Evolutionary conservation across 1,140 invertebrate species (phyloP), one percentile per base, ranked within the genome.

Genomic region (Lanistes nyassanus): DNA sequence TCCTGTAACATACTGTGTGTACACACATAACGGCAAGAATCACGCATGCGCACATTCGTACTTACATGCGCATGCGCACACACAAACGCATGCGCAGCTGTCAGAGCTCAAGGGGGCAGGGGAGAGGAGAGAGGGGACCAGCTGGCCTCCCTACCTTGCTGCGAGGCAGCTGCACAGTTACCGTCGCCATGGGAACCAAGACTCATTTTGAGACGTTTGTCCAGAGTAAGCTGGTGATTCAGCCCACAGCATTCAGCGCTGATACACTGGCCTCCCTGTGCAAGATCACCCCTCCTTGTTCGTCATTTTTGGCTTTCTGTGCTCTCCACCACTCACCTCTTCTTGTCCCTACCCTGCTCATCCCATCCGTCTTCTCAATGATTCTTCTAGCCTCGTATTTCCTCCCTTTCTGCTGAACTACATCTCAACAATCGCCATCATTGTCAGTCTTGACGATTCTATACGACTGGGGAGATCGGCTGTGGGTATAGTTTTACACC

Each of bases 121-220:
- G 23, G 29, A 21, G 21, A 29, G 29, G 56, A 60, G 56, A 16
- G 56, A 60, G 9, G 29, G 56, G 19, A 47, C 42, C 2, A n/a
- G 29, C 56, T 60, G 11, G 11, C 11, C 23, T 26, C 56, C 29
- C 56, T 23, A 60, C 56, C 56, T 60, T 60, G 56, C 56, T 31
- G 56, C 56, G n/a, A 60, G 11, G 29, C 3, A n/a, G 29, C 23
- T 31, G 56, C 56, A 31, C 56, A 23, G 23, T 11, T 26, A 26
- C 56, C 23, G 56, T 60, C n/a, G 23, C 23, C 56, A 60, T 60
- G 56, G 29, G 3, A 60, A 60, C 56, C 56, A 60, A 60, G 56
- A 60, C 56, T 60, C n/a, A 11, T 60, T 60, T 60, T 60, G 13
- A 3, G 51, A 23, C 51, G 56, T 31, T 60, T 60, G 56, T 60